Base-by-base conservation (phyloP, 2,113 vertebrate genomes). In the Ornithorhynchus anatinus region DNA sequence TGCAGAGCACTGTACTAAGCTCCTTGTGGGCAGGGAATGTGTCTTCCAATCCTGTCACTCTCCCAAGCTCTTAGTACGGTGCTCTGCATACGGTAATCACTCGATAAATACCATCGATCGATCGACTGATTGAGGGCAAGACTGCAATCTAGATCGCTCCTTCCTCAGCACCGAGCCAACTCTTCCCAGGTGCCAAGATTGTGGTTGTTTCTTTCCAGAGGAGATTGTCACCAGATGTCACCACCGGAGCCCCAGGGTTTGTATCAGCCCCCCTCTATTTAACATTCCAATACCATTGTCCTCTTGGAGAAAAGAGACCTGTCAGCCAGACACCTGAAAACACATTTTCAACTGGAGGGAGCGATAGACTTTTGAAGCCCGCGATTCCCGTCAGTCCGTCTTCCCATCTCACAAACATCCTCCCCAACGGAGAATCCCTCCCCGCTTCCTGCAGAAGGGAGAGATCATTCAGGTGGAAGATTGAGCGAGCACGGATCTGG, bases 311-410 rank as follows among this genome's bases (percentile, higher is more conserved):
- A n/a, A n/a, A n/a, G n/a, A 44, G 80, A 58, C 79, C 88, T 84
- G 86, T 89, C 88, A 86, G 79, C 72, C 85, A 75, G 82, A 86
- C 85, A 91, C 92, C 91, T 92, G 89, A 92, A 91, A 91, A 91
- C 86, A 89, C 77, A 83, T 87, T 93, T 92, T 89, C 86, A 40
- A 86, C 93, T 92, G 89, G 75, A 75, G 81, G 22, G 84, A 92
- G 84, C 91, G 86, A 91, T 91, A 69, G 81, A 82, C 86, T 84
- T 47, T 70, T 80, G 67, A 58, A 89, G 81, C 78, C 72, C 37
- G 43, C 75, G 87, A 81, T 80, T 71, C 82, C 87, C 85, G 59
- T 37, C 66, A 36, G 83, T 72, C 57, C 57, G 73, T 59, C 64
- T 85, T 82, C 52, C 44, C 76, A 79, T 77, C 86, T 87, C 81